Percentiles rank a stretch among this genome's conserved stretches.
phyloP scores from a whole-genome alignment of 2,113 vertebrate species.

The Pseudorasbora parva region DNA sequence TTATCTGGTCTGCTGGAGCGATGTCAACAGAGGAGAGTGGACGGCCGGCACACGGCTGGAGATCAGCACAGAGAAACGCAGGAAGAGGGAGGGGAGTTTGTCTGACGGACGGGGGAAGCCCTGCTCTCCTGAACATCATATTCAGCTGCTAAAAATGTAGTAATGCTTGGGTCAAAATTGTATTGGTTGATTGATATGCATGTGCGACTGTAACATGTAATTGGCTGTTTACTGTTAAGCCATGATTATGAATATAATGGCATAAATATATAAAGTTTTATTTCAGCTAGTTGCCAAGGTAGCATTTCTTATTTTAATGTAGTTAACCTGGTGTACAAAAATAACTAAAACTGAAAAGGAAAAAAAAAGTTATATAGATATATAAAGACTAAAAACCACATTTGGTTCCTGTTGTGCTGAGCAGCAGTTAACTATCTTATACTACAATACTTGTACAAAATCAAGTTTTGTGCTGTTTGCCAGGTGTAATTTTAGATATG shows the following conservation, averaged over 20 bases:
- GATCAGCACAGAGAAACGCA: slow-evolving; percentile 1
- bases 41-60: slow-evolving; percentile 52
- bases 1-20: slow-evolving; percentile 72
- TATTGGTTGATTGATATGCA: not conserved
- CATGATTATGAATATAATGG: not conserved
- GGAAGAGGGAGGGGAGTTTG: not conserved
- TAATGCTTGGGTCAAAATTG: too few species aligned
- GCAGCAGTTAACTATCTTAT: not conserved
- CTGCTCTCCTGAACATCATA: not conserved
- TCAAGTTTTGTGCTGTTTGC: not conserved
- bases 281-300: too few species aligned
- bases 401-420: not conserved
- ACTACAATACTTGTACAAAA: not conserved
- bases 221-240: not conserved
- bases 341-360: too few species aligned
- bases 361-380: too few species aligned
- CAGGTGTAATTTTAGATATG: not conserved
- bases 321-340: too few species aligned
- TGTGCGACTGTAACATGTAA: not conserved
- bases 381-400: too few species aligned
- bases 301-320: too few species aligned
- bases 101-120: not conserved
- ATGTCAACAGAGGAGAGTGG: slow-evolving; percentile 71
- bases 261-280: too few species aligned
- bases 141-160: not conserved